These are phyloP conservation scores for Coelogynopora nodosa DNA, from an alignment of 2,888 invertebrate genomes.

Conservation along the genomic window DNA sequence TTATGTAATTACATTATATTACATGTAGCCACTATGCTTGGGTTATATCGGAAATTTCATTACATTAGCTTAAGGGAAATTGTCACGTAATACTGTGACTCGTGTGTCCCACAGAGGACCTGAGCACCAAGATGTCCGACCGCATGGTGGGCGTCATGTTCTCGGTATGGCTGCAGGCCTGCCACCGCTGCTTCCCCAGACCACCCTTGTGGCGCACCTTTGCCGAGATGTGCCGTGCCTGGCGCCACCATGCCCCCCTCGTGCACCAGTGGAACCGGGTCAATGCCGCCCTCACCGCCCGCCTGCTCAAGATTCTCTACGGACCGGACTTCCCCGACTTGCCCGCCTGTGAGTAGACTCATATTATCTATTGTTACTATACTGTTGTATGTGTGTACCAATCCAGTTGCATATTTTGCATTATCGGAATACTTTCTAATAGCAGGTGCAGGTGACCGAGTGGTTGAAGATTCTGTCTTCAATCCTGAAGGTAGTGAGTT, in stretches of 20 bases:
- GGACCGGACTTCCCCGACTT: constrained; percentile 65
- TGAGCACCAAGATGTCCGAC: constrained; percentile 69
- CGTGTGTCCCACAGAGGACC: constrained; percentile 32
- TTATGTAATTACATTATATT: no score
- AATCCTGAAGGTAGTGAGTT: no score
- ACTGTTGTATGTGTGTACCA: not conserved
- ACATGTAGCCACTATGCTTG: no score
- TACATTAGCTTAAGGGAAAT: no score
- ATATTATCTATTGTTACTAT: constrained; percentile 32
- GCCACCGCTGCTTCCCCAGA: constrained; percentile 80
- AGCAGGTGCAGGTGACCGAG: no score
- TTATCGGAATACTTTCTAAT: no score
- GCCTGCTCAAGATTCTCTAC: constrained; percentile 79
- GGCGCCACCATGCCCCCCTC: constrained; percentile 87
- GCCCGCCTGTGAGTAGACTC: constrained; percentile 47
- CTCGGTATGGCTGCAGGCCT: constrained; percentile 78
- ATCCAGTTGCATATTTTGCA: no score
- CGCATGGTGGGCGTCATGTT: constrained; percentile 86
- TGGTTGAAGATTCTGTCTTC: no score
- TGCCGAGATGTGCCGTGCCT: constrained; percentile 82
- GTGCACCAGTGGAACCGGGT: constrained; percentile 92
- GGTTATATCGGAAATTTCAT: no score
- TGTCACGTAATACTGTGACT: no score
- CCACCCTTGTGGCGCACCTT: constrained; percentile 92
- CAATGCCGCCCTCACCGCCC: constrained; percentile 79